A percentile compares a stretch with the other conserved stretches of the same genome.
phyloP scores from a whole-genome alignment of 1,140 invertebrate species.

The Venustaconcha ellipsiformis region DNA sequence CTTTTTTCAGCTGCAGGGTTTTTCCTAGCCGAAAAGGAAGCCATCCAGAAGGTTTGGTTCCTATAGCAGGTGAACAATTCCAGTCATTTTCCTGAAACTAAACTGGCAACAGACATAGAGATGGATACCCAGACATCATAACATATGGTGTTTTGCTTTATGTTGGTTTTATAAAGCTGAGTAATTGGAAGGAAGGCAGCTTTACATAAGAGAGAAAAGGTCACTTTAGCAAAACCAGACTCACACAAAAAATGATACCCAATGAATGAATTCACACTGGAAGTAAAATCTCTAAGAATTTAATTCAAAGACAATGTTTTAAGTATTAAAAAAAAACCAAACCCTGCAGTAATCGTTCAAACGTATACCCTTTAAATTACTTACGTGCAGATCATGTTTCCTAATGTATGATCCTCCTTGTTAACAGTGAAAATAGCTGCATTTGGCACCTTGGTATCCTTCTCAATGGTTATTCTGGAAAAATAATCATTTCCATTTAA shows the following conservation, averaged over 20 bases:
- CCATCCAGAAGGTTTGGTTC: no score
- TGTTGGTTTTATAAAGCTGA: neutral
- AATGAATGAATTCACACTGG: neutral
- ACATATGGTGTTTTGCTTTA: no score
- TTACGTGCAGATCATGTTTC: conserved; percentile 99
- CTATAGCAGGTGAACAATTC: no score
- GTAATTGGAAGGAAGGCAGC: neutral
- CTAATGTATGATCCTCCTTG: conserved; percentile 99
- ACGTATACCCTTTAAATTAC: conserved; percentile 57
- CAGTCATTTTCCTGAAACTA: no score
- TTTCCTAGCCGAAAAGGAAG: no score
- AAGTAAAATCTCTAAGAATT: neutral
- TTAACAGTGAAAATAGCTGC: conserved; percentile 99
- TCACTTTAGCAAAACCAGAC: neutral
- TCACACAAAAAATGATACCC: neutral
- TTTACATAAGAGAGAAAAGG: neutral
- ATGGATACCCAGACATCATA: no score
- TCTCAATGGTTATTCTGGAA: conserved; percentile 93
- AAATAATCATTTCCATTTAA: neutral
- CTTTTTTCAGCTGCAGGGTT: no score
- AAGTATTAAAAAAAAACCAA: neutral
- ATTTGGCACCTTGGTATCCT: conserved; percentile 99
- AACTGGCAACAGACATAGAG: neutral
- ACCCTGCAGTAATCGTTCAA: neutral
- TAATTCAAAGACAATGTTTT: neutral